phyloP scores from a whole-genome alignment of 2,797 vertebrate genomes.

The Xyrichtys novacula region DNA sequence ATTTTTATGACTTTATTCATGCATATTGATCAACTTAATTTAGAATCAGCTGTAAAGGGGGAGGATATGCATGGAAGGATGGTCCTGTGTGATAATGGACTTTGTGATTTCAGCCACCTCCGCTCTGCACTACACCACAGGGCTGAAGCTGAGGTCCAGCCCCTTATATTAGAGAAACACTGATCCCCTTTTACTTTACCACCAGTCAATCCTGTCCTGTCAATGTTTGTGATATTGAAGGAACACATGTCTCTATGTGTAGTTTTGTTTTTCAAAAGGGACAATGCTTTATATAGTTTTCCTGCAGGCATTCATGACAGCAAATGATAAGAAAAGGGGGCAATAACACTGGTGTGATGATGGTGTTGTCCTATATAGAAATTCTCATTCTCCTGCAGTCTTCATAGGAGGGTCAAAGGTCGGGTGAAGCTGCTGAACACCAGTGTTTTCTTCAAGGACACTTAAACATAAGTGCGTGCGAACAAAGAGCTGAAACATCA shows the following conservation, averaged over 20 bases:
- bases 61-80: neutral
- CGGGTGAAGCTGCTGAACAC: neutral
- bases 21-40: too few relatives aligned
- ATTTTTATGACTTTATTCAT: too few relatives aligned
- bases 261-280: neutral
- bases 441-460: constrained; percentile 6
- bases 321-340: neutral
- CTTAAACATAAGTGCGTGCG: neutral
- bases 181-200: constrained; percentile 15
- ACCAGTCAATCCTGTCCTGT: neutral
- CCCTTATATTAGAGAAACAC: constrained; percentile 40
- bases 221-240: neutral
- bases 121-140: constrained; percentile 10
- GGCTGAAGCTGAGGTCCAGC: constrained; percentile 55
- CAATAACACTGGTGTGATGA: neutral
- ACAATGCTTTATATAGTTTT: neutral
- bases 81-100: constrained; percentile 59
- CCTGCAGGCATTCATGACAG: neutral
- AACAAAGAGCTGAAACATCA: neutral
- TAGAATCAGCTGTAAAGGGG: too few relatives aligned
- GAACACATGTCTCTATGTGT: too few relatives aligned
- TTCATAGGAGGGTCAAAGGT: constrained; percentile 32
- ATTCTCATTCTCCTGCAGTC: neutral
- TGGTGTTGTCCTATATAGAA: neutral
- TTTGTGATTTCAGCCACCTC: constrained; percentile 36